Percentiles rank a stretch among this genome's conserved stretches.
Conservation (phyloP, 2,797 vertebrate species). For the Sphenopsis melanotis region DNA sequence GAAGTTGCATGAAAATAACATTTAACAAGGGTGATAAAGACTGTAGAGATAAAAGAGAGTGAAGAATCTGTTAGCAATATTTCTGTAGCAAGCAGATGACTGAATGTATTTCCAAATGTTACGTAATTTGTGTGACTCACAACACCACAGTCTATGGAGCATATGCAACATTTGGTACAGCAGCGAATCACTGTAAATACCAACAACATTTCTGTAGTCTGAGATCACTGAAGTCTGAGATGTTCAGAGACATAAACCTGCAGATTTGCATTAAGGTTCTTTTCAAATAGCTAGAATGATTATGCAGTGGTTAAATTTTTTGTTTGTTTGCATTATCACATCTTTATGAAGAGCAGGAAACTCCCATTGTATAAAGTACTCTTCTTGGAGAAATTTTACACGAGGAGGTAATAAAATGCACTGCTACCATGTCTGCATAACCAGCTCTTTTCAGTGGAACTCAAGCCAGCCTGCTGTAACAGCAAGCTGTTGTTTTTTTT, state of each 20-base stretch:
- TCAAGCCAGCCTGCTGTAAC: neutral
- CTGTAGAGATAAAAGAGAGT: neutral
- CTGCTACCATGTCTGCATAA: neutral
- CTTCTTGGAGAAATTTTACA: neutral
- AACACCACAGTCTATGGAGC: neutral
- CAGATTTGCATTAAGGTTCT: neutral
- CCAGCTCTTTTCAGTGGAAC: neutral
- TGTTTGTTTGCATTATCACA: neutral
- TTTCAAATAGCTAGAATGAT: neutral
- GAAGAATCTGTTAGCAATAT: slow-evolving; percentile 25
- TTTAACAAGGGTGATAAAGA: slow-evolving; percentile 22
- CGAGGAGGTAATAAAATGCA: neutral
- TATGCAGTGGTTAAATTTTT: neutral
- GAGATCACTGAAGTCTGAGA: neutral
- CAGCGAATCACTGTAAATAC: neutral
- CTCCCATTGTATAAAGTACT: neutral
- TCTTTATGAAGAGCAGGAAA: neutral
- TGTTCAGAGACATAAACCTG: neutral
- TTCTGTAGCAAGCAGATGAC: slow-evolving; percentile 46
- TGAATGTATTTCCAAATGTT: slow-evolving; percentile 39
- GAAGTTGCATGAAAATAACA: slow-evolving; percentile 37
- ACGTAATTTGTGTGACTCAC: slow-evolving; percentile 27
- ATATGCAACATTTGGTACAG: slow-evolving; percentile 12
- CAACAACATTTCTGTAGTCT: neutral
- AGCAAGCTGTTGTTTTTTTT: neutral